Evolutionary conservation across 1,140 invertebrate genomes (phyloP).

Genomic region (Drosophila tropicalis): DNA sequence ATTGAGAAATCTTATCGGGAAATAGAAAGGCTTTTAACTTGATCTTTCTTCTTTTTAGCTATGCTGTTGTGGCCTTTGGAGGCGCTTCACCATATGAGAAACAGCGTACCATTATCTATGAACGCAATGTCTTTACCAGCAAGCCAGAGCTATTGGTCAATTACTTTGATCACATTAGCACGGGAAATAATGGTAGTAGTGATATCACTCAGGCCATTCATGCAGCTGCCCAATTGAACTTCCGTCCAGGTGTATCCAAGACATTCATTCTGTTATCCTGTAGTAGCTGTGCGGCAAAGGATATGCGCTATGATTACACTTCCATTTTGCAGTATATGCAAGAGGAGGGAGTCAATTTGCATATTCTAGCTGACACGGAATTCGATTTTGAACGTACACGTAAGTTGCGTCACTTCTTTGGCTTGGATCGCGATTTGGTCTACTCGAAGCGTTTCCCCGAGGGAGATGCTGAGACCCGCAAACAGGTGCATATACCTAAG

Average conservation of each 20-base stretch:
- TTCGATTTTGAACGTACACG: conserved; percentile 89
- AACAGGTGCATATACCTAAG: conserved; percentile 90
- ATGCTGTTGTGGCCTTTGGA: conserved; percentile 92
- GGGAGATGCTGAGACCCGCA: conserved; percentile 88
- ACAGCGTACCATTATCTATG: conserved; percentile 88
- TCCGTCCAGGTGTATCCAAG: conserved; percentile 93
- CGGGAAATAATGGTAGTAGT: conserved; percentile 84
- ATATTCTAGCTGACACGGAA: conserved; percentile 92
- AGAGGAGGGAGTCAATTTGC: conserved; percentile 91
- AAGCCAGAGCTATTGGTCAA: conserved; percentile 83
- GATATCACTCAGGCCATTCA: conserved; percentile 91
- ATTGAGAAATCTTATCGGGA: background rate
- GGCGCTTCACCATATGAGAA: conserved; percentile 88
- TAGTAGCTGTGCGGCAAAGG: conserved; percentile 87
- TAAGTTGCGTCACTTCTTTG: conserved; percentile 89
- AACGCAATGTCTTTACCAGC: conserved; percentile 87
- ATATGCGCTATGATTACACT: conserved; percentile 91
- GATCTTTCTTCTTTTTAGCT: conserved; percentile 84
- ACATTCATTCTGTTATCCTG: conserved; percentile 93
- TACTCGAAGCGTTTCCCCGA: conserved; percentile 91
- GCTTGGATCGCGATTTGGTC: conserved; percentile 88
- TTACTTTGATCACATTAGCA: conserved; percentile 82
- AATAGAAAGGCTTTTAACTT: no score
- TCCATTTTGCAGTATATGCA: conserved; percentile 90
- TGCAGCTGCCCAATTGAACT: conserved; percentile 89